Conservation (phyloP, 2,113 vertebrate genomes). For the Nicator chloris region DNA sequence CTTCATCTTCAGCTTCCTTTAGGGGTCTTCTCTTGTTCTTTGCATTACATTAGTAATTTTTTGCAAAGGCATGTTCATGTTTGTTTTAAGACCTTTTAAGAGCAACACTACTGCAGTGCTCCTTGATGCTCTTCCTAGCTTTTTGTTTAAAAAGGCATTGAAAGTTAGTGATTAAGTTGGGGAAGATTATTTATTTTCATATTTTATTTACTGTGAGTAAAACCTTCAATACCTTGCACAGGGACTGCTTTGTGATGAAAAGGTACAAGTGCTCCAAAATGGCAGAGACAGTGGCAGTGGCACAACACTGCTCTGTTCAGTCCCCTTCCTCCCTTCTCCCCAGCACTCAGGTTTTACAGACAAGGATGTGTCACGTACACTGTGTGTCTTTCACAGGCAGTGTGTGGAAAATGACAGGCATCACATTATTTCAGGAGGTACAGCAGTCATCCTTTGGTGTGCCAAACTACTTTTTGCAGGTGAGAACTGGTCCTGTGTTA, state of each 20-base stretch:
- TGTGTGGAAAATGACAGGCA: not conserved
- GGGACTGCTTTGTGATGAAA: not conserved
- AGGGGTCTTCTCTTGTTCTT: not conserved
- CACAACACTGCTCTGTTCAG: not conserved
- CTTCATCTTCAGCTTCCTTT: not conserved
- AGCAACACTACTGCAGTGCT: not conserved
- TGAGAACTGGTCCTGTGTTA: not conserved
- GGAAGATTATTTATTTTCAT: not conserved
- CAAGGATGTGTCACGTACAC: accelerated
- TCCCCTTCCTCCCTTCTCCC: not conserved
- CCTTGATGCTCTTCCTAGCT: not conserved
- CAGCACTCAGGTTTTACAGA: not conserved
- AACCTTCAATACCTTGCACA: not conserved
- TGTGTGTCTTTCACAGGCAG: not conserved
- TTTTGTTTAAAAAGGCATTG: not conserved
- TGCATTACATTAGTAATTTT: not conserved
- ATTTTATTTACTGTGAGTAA: not conserved
- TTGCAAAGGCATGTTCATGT: not conserved
- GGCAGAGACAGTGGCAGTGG: not conserved
- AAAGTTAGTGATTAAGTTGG: not conserved
- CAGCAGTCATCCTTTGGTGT: not conserved
- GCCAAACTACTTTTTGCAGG: not conserved
- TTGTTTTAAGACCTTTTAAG: not conserved
- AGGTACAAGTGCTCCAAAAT: not conserved
- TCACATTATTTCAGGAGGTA: not conserved